A percentile compares a stretch with the other conserved stretches of the same genome.
These are phyloP conservation scores for Helarctos malayanus DNA, from an alignment of 2,797 vertebrate genomes.

Conservation along the genomic window DNA sequence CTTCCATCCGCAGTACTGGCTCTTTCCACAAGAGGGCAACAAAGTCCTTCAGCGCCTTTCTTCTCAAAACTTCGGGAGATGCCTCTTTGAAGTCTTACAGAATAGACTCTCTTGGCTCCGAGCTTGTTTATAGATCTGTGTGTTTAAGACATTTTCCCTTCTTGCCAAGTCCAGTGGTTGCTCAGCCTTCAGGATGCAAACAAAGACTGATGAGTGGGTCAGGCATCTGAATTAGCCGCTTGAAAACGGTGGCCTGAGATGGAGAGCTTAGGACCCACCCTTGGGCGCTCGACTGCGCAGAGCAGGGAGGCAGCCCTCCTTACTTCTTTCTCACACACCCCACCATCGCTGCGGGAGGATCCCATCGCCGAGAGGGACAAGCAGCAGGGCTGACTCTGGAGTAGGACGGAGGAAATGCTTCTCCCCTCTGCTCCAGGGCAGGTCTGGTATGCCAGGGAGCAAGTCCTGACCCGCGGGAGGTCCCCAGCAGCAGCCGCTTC, in stretches of 20 bases:
- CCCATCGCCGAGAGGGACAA: not conserved
- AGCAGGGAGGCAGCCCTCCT: not conserved
- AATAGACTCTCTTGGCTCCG: not conserved
- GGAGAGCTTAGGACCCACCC: conserved; percentile 17
- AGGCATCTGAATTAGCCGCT: not conserved
- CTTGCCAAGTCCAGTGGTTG: not conserved
- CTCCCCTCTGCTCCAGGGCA: not conserved
- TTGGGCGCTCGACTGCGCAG: not conserved
- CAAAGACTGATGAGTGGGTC: not conserved
- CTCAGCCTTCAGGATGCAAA: not conserved
- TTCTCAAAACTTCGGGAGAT: not conserved
- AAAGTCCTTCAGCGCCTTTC: not conserved
- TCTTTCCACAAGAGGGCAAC: conserved; percentile 67
- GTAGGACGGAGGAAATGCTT: not conserved
- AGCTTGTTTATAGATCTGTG: conserved; percentile 1
- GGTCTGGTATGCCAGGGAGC: not conserved
- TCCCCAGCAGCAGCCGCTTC: not conserved
- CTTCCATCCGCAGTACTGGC: conserved; percentile 49
- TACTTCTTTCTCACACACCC: not conserved
- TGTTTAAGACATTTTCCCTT: not conserved
- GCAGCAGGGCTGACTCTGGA: not conserved
- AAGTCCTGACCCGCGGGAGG: not conserved
- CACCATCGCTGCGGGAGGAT: not conserved
- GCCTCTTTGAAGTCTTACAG: not conserved
- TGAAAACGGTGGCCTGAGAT: not conserved